Conservation (phyloP, 35 echinoderm and acorn worm genomes). For the Heliocidaris erythrogramma region DNA sequence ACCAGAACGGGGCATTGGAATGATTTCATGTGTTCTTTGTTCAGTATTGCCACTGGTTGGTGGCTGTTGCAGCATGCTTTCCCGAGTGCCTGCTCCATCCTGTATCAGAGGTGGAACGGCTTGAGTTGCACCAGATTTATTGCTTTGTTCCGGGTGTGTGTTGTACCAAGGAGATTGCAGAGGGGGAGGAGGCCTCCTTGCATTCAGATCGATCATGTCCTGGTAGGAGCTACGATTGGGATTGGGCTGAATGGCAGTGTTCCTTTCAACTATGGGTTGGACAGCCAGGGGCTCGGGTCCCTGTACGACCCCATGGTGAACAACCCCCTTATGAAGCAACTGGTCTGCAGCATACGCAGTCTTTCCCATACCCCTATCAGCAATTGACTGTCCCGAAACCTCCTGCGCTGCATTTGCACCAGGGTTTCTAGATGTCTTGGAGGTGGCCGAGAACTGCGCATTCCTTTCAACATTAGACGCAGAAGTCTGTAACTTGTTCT, state of each 20-base stretch:
- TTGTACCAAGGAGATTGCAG: slow-evolving; percentile 26
- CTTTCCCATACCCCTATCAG: slow-evolving; percentile 14
- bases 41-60: background rate
- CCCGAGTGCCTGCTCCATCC: slow-evolving; percentile 5
- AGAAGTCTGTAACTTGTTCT: background rate
- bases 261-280: background rate
- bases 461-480: background rate
- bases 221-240: background rate
- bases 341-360: slow-evolving; percentile 7
- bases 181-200: background rate
- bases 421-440: background rate
- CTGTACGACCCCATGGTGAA: slow-evolving; percentile 35
- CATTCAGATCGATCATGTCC: slow-evolving; percentile 29
- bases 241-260: background rate
- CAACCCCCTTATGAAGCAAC: background rate
- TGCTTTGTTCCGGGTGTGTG: slow-evolving; percentile 38
- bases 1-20: background rate
- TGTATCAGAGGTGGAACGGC: slow-evolving; percentile 31
- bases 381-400: slow-evolving; percentile 1
- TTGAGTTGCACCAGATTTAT: slow-evolving; percentile 40
- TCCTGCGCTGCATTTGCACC: background rate
- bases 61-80: slow-evolving; percentile 29
- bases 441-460: background rate
- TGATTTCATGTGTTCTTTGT: slow-evolving; percentile 38
- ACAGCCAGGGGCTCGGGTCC: slow-evolving; percentile 12